phyloP scores from a whole-genome alignment of 2,113 vertebrate species.

The Cyanoderma ruficeps region DNA sequence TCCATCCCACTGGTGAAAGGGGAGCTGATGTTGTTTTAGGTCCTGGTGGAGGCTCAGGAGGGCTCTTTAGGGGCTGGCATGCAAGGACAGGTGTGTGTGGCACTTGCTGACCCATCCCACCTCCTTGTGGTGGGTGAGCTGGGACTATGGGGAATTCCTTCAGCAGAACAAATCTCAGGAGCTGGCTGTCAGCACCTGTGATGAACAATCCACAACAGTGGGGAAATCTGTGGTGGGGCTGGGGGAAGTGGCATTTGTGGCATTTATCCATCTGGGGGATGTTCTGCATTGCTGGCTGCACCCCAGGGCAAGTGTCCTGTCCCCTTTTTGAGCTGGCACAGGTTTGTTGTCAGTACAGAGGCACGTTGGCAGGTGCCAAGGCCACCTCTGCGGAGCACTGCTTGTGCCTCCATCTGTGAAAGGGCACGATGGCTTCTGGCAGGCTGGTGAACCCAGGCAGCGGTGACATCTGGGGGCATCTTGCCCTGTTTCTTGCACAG shows the following conservation, averaged over 20 bases:
- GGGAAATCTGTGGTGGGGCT: background rate
- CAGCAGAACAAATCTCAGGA: background rate
- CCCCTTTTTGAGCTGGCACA: background rate
- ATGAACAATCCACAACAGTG: background rate
- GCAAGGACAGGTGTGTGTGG: background rate
- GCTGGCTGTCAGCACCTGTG: rapidly evolving
- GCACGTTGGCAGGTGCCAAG: rapidly evolving
- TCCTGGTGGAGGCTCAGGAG: background rate
- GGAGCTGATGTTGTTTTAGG: background rate
- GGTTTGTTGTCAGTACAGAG: background rate
- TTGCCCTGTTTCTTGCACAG: background rate
- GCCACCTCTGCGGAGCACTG: background rate
- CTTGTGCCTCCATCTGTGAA: background rate
- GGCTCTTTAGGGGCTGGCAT: background rate
- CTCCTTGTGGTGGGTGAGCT: background rate
- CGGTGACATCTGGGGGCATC: background rate
- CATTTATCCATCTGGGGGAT: background rate
- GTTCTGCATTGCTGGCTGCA: background rate
- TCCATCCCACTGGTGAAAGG: background rate
- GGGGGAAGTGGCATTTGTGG: background rate
- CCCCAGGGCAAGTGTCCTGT: background rate
- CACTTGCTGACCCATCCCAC: background rate
- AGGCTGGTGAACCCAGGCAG: background rate
- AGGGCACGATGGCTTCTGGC: background rate
- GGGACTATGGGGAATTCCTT: background rate